Percentiles rank a stretch among this genome's conserved stretches.
Evolutionary conservation across 2,113 vertebrate species (phyloP).

Genomic region (Gasterosteus nipponicus): DNA sequence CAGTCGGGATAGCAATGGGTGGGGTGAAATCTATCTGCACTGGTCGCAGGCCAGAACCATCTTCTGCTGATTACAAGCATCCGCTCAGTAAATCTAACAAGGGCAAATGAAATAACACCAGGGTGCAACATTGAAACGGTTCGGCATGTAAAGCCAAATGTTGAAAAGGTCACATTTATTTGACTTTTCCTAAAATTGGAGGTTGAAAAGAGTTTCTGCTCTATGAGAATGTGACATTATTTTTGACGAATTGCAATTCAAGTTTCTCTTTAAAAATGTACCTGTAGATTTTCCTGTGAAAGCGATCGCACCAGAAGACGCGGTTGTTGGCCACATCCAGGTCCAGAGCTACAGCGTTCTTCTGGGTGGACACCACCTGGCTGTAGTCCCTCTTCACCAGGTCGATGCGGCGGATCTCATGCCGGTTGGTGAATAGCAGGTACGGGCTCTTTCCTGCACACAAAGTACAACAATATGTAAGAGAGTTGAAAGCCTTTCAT

Average conservation of each 20-base stretch:
- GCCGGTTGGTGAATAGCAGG: conserved; percentile 95
- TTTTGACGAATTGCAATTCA: not conserved
- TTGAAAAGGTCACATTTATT: not conserved
- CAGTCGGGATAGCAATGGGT: conserved; percentile 49
- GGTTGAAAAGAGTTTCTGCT: not conserved
- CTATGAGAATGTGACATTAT: not conserved
- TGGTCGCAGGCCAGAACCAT: conserved; percentile 12
- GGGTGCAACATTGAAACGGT: not conserved
- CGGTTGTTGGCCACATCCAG: conserved; percentile 92
- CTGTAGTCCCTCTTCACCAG: conserved; percentile 93
- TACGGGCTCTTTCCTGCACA: conserved; percentile 89
- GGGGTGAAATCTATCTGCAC: conserved; percentile 14
- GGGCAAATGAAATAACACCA: not conserved
- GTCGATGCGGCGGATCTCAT: conserved; percentile 94
- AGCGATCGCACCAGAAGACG: conserved; percentile 96
- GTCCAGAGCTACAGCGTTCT: conserved; percentile 93
- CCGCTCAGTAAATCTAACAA: not conserved
- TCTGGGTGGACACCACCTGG: conserved; percentile 93
- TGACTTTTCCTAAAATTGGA: not conserved
- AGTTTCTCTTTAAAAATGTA: conserved; percentile 49
- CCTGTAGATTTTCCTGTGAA: conserved; percentile 97
- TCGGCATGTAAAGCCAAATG: not conserved
- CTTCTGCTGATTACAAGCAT: not conserved
- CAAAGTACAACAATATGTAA: not conserved
- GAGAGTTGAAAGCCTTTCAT: not conserved